These are phyloP conservation scores for Drosophila bunnanda DNA, from an alignment of 2,888 invertebrate species.

Conservation along the genomic window DNA sequence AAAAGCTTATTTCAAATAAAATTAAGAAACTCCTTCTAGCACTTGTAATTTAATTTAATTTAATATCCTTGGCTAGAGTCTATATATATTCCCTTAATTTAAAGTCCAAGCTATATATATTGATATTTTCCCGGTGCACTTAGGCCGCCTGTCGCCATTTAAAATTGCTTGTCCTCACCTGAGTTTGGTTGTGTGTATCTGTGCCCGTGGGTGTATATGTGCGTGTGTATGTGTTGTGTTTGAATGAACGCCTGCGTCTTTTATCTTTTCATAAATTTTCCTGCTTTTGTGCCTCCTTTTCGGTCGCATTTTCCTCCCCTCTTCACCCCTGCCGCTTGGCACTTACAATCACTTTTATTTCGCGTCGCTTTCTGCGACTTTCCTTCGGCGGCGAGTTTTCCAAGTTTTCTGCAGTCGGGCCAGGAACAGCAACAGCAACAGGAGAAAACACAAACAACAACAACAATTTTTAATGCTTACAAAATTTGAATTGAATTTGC, in stretches of 20 bases:
- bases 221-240: conserved; percentile 63
- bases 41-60: not conserved
- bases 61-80: not conserved
- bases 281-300: conserved; percentile 55
- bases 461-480: conserved; percentile 73
- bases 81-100: not conserved
- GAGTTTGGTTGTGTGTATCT: conserved; percentile 27
- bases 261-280: conserved; percentile 77
- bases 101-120: not conserved
- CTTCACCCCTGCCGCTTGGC: conserved; percentile 32
- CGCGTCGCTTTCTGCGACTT: conserved; percentile 52
- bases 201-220: conserved; percentile 15
- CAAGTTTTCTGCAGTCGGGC: conserved; percentile 48
- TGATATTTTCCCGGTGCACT: conserved; percentile 10
- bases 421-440: conserved; percentile 14
- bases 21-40: no score
- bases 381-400: conserved; percentile 47
- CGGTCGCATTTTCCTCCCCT: conserved; percentile 3
- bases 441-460: conserved; percentile 5
- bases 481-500: conserved; percentile 80
- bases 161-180: conserved; percentile 79
- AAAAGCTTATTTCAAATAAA: not conserved
- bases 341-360: conserved; percentile 79
- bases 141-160: conserved; percentile 66
- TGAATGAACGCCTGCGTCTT: conserved; percentile 79